Percentiles rank a stretch among this genome's conserved stretches.
phyloP scores from a whole-genome alignment of 2,113 vertebrate species.

The Pomatostomus ruficeps region DNA sequence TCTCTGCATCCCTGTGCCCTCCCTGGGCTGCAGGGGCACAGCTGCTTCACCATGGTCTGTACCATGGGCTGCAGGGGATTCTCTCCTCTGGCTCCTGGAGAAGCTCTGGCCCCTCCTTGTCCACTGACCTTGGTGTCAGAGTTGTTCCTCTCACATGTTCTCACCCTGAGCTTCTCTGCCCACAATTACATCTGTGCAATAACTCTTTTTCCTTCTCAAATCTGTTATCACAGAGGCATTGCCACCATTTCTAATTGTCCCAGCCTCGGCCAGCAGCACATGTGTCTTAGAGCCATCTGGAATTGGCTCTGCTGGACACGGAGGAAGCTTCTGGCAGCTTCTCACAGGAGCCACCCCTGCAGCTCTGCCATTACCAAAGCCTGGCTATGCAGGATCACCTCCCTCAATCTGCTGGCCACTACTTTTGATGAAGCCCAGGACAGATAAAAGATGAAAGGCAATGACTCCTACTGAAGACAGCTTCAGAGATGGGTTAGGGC shows the following conservation, averaged over 20 bases:
- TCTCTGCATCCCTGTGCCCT: too few relatives aligned
- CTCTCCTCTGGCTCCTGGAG: rapidly evolving
- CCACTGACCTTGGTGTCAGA: too few relatives aligned
- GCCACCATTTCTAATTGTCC: too few relatives aligned
- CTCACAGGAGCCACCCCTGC: neutral
- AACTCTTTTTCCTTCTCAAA: neutral
- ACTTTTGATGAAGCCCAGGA: neutral
- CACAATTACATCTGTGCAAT: neutral
- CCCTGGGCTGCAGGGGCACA: neutral
- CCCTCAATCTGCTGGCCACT: neutral
- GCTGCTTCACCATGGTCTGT: neutral
- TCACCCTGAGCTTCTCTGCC: neutral
- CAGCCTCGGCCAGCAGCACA: rapidly evolving
- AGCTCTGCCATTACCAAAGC: neutral
- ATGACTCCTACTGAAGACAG: neutral
- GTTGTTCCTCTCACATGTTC: neutral
- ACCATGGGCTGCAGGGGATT: neutral
- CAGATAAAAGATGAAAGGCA: neutral
- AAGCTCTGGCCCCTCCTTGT: neutral
- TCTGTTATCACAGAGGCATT: neutral
- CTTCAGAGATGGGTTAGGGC: neutral
- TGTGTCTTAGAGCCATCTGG: neutral
- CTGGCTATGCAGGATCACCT: neutral
- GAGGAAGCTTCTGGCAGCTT: neutral
- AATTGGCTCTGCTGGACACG: neutral